Conservation (phyloP, 2,797 vertebrate species). For the Holocentrus rufus region DNA sequence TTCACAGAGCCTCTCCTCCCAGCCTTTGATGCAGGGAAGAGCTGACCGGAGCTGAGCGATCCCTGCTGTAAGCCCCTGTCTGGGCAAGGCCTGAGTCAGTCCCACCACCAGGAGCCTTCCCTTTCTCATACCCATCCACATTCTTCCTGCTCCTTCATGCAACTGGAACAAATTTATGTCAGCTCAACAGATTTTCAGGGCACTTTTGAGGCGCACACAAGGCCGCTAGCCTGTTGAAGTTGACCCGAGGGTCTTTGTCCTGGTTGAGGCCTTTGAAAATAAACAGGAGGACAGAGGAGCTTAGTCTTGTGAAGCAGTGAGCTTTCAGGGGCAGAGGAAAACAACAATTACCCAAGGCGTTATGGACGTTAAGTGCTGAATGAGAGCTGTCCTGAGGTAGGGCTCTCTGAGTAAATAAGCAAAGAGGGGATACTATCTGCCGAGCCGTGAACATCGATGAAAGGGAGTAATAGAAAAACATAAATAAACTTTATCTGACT, state of each 20-base stretch:
- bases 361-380: constrained; percentile 78
- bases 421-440: constrained; percentile 69
- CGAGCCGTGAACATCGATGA: constrained; percentile 63
- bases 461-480: constrained; percentile 71
- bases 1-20: constrained; percentile 79
- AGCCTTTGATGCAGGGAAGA: constrained; percentile 78
- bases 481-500: constrained; percentile 77
- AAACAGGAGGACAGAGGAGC: constrained; percentile 80
- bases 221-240: constrained; percentile 69
- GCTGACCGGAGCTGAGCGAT: constrained; percentile 77
- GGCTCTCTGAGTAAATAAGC: constrained; percentile 76
- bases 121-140: constrained; percentile 66
- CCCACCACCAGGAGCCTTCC: constrained; percentile 65
- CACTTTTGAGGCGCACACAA: constrained; percentile 70
- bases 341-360: constrained; percentile 77
- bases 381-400: constrained; percentile 71
- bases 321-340: constrained; percentile 77
- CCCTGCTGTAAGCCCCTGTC: constrained; percentile 78
- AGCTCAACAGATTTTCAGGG: constrained; percentile 77
- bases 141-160: constrained; percentile 74
- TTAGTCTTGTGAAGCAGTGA: constrained; percentile 73
- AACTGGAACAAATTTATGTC: constrained; percentile 82
- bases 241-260: constrained; percentile 80
- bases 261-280: constrained; percentile 80
- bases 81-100: constrained; percentile 72